A percentile compares a stretch with the other conserved stretches of the same genome.
Conservation (phyloP, 2,113 vertebrate genomes). For the Perognathus longimembris region DNA sequence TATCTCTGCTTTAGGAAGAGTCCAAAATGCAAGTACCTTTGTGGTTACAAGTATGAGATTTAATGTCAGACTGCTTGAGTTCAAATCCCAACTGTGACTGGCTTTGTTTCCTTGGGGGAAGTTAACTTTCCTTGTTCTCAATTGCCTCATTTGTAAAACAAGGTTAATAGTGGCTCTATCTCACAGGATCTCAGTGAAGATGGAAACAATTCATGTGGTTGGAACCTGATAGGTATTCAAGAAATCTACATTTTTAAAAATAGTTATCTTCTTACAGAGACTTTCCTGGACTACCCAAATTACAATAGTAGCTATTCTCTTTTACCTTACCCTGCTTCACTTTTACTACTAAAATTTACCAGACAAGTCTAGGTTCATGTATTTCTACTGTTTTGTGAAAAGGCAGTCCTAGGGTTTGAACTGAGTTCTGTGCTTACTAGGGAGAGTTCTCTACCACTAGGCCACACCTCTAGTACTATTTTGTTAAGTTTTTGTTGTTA, state of each 20-base stretch:
- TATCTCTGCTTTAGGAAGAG: neutral
- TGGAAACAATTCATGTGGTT: neutral
- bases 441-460: too few species aligned
- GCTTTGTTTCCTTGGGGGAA: neutral
- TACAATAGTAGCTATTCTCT: neutral
- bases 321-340: constrained; percentile 8
- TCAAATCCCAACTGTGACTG: neutral
- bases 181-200: constrained; percentile 4
- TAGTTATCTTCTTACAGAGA: neutral
- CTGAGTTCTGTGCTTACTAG: too few species aligned
- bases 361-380: neutral
- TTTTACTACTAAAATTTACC: constrained; percentile 28
- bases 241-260: constrained; percentile 3
- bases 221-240: neutral
- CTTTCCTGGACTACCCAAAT: neutral
- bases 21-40: constrained; percentile 28
- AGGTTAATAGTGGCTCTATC: neutral
- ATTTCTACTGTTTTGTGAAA: neutral
- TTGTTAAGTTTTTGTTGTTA: too few species aligned
- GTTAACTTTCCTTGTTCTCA: neutral
- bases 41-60: neutral
- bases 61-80: neutral
- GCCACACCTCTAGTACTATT: too few species aligned
- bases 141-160: constrained; percentile 15
- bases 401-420: too few species aligned